phyloP scores from a whole-genome alignment of 2,797 vertebrate species.

The Pipistrellus pygmaeus region DNA sequence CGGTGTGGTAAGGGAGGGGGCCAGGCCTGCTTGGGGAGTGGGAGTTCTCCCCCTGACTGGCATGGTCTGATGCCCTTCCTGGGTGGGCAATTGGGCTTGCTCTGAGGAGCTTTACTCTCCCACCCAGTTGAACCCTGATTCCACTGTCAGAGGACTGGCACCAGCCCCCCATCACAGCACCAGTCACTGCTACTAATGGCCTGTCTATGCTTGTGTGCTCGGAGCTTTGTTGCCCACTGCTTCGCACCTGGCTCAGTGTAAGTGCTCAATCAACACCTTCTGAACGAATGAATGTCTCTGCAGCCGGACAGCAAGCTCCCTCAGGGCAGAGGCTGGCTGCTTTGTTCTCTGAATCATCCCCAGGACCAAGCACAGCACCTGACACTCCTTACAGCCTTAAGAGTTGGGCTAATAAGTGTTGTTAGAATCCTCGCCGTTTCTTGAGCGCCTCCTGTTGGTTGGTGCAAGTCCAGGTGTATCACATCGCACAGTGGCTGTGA shows the following conservation, averaged over 20 bases:
- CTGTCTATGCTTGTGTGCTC: not conserved
- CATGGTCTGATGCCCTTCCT: not conserved
- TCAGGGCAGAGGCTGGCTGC: not conserved
- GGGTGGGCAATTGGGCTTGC: not conserved
- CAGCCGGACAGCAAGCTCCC: not conserved
- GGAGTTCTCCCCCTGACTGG: not conserved
- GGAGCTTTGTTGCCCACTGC: not conserved
- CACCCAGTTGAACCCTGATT: not conserved
- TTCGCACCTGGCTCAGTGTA: not conserved
- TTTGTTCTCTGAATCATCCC: not conserved
- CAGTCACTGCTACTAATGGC: not conserved
- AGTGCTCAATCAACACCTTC: conserved; percentile 2
- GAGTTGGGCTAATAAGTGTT: not conserved
- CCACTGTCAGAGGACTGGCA: not conserved
- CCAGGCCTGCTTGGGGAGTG: not conserved
- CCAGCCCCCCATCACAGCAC: not conserved
- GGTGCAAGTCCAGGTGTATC: not conserved
- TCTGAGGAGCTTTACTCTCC: not conserved
- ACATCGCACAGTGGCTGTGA: not conserved
- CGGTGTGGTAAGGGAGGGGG: not conserved
- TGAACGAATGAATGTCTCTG: conserved; percentile 6
- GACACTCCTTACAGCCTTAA: not conserved
- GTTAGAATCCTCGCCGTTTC: not conserved
- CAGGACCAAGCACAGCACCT: not conserved
- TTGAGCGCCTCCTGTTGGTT: not conserved